A percentile compares a stretch with the other conserved stretches of the same genome.
Conservation (phyloP, 2,888 invertebrate species). For the Spisula solida region DNA sequence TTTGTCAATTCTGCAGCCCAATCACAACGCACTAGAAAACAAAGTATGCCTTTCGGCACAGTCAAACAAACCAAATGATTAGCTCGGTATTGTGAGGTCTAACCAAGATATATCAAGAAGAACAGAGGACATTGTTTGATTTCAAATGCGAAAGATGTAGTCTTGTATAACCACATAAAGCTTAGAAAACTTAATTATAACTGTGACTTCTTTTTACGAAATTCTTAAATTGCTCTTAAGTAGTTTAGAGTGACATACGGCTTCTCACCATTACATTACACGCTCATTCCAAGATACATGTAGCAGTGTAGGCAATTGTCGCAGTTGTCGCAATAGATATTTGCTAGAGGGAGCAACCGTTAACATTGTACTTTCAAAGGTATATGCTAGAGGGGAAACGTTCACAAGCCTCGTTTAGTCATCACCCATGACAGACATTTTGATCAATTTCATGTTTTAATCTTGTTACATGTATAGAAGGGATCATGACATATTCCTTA, state of each 20-base stretch:
- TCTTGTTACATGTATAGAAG: background rate
- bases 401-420: background rate
- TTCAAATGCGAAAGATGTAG: background rate
- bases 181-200: background rate
- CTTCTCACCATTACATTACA: background rate
- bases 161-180: background rate
- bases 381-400: background rate
- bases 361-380: no score
- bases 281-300: background rate
- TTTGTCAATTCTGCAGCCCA: no score
- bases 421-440: background rate
- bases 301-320: background rate
- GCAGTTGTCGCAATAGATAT: background rate
- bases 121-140: no score
- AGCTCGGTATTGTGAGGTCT: no score
- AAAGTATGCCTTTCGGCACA: no score
- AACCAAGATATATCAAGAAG: no score
- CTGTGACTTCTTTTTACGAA: background rate
- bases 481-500: background rate
- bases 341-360: background rate
- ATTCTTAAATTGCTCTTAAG: background rate
- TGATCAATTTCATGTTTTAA: background rate
- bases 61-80: no score
- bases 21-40: background rate
- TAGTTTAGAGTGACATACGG: slow-evolving; percentile 1